Percentiles rank a stretch among this genome's conserved stretches.
Evolutionary conservation across 2,888 invertebrate species (phyloP).

Genomic region (Ochropacha duplaris): DNA sequence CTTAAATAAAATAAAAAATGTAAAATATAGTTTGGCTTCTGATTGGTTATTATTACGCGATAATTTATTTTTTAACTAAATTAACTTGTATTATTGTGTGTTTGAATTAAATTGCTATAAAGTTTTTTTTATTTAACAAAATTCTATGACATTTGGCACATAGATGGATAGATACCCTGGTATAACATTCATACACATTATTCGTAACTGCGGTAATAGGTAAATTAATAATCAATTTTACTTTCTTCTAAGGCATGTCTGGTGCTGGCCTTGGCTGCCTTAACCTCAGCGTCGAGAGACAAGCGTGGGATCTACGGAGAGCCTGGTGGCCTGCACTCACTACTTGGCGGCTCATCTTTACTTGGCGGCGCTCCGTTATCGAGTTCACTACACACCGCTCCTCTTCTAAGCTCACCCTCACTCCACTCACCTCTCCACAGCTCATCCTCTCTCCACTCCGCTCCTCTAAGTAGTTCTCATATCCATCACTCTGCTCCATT

Average conservation of each 20-base stretch:
- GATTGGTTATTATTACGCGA: no score
- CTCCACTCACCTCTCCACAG: background rate
- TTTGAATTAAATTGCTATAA: no score
- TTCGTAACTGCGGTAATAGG: no score
- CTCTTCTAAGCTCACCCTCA: background rate
- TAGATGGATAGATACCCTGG: no score
- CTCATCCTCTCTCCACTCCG: background rate
- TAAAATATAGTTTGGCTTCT: no score
- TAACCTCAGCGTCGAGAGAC: slow-evolving; percentile 40
- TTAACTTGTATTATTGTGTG: no score
- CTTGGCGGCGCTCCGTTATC: background rate
- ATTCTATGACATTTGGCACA: no score
- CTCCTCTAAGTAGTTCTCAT: background rate
- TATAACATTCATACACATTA: no score
- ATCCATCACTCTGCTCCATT: background rate
- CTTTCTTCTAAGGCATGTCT: slow-evolving; percentile 37
- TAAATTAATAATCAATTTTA: no score
- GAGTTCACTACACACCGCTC: background rate
- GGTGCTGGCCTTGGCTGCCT: slow-evolving; percentile 44
- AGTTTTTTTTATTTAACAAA: no score
- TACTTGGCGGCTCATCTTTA: slow-evolving; percentile 16
- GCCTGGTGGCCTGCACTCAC: slow-evolving; percentile 40
- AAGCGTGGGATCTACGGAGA: slow-evolving; percentile 59
- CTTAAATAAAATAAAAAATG: no score
- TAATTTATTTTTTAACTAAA: no score